Evolutionary conservation across 2,797 vertebrate genomes (phyloP), one percentile per base, ranked within the genome.

Genomic region (Cetoscarus ocellatus): DNA sequence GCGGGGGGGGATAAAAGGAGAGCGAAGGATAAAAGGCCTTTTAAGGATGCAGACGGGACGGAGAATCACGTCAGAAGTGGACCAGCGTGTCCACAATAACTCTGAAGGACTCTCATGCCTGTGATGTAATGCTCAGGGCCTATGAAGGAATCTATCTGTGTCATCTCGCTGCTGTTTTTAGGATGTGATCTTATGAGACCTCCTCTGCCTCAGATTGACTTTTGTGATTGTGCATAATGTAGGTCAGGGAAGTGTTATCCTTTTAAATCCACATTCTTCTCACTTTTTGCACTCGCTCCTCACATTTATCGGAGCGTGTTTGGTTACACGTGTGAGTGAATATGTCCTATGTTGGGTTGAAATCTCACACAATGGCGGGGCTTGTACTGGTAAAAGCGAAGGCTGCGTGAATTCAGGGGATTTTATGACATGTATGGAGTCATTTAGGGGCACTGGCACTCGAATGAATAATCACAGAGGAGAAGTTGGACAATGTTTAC

Each of bases 11-110:
- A 68, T 62, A 75, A 62, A 56, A 49, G 52, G 68, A 77, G 55
- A 67, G 61, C 47, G 72, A 63, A 65, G 66, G 63, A 67, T 7
- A 13, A 83, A 71, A 84, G 80, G 83, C 90, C 90, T 92, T 93
- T 91, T 91, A 91, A 87, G 91, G 88, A 78, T 79, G 79, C 79
- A 61, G 35, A 70, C 67, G 70, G 52, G 73, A 76, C 45, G 64
- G 75, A 66, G 67, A 80, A 76, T 82, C 77, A 84, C 83, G 72
- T 85, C 81, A 85, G 64, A 77, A 80, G 49, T 78, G 58, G 49
- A 75, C 58, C 49, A 70, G 75, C 61, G 69, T 50, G 49, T 73
- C 63, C 34, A 60, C 62, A 77, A 67, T 49, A 70, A 59, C 50
- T 65, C 49, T 65, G 19, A 7, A 11, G 44, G 43, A 67, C 58